These are phyloP conservation scores for Mormyrus lacerda DNA, from an alignment of 2,113 vertebrate species.

Conservation along the genomic window DNA sequence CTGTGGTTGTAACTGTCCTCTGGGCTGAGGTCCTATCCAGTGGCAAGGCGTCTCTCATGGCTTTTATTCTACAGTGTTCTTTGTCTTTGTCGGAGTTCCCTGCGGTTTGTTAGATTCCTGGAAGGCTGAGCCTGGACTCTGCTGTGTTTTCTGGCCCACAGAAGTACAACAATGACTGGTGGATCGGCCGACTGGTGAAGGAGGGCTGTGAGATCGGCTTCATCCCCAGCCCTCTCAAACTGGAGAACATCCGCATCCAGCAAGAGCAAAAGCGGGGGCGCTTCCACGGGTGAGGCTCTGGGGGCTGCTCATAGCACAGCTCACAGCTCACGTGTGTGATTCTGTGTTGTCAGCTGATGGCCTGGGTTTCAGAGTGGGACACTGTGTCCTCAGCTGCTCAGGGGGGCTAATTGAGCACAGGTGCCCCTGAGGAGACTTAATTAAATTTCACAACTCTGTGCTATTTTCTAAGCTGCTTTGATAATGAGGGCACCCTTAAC, in stretches of 20 bases:
- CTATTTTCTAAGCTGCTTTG: not conserved
- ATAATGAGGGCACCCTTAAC: not conserved
- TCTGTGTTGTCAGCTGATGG: not conserved
- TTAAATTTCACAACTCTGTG: not conserved
- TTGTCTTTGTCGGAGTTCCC: not conserved
- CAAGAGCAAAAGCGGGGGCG: slow-evolving; percentile 92
- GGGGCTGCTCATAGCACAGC: not conserved
- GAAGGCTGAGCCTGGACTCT: not conserved
- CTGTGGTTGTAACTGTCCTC: not conserved
- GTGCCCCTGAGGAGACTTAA: not conserved
- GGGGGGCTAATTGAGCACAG: not conserved
- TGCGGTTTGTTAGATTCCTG: not conserved
- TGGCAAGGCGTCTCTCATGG: not conserved
- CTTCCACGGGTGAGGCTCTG: slow-evolving; percentile 76
- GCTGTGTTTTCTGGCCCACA: slow-evolving; percentile 35
- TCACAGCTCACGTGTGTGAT: not conserved
- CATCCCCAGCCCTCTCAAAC: slow-evolving; percentile 86
- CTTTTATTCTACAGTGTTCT: not conserved
- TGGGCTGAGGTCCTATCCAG: not conserved
- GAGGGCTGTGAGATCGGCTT: slow-evolving; percentile 96
- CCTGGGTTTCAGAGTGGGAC: not conserved
- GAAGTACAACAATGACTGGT: slow-evolving; percentile 99
- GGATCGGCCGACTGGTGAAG: slow-evolving; percentile 95
- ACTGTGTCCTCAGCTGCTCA: not conserved
- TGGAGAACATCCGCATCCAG: slow-evolving; percentile 90